Base-by-base conservation (phyloP, 2,113 vertebrate genomes). In the Panthera uncia region DNA sequence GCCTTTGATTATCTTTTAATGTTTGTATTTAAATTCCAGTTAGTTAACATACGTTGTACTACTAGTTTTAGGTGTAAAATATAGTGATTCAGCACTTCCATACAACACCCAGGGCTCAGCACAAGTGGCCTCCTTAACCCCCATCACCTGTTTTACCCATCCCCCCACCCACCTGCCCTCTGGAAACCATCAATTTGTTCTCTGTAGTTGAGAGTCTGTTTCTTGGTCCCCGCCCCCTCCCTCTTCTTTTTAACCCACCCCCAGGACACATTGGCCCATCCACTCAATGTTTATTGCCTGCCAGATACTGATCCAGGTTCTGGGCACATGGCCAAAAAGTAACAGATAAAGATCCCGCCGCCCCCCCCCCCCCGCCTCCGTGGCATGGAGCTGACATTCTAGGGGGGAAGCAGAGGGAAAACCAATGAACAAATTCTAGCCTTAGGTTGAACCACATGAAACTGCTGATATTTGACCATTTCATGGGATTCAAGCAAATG, bases 281-380 rank as follows among this genome's bases (percentile, higher is more conserved):
- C 68, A 23, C 36, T 79, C 63, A 65, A 8, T 52, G 15, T 25
- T 27, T 65, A n/a, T 8, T 25, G 3, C 15, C 36, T 36, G 14
- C 65, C 68, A 31, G 33, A 45, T 33, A 33, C 57, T 45, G 29
- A 36, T 8, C 27, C 63, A 29, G 27, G 16, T 16, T 14, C 5
- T 1, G n/a, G 15, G 25, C 13, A 66, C 8, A 4, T 4, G 25
- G 33, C 48, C 36, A 27, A 85, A 55, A 38, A 31, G 61, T 36
- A 29, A 65, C 48, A 82, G 66, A 61, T 3, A 27, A 57, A 68
- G 52, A 5, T 45, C 7, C 73, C 36, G 23, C 4, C 69, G n/a
- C n/a, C 1, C 1, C 19, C 3, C 19, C 4, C 14, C 73, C 78
- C 0, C 19, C 3, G 9, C 2, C 14, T 25, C 78, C 31, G 27